Conservation (phyloP, 1,140 invertebrate species). For the Myzus persicae region DNA sequence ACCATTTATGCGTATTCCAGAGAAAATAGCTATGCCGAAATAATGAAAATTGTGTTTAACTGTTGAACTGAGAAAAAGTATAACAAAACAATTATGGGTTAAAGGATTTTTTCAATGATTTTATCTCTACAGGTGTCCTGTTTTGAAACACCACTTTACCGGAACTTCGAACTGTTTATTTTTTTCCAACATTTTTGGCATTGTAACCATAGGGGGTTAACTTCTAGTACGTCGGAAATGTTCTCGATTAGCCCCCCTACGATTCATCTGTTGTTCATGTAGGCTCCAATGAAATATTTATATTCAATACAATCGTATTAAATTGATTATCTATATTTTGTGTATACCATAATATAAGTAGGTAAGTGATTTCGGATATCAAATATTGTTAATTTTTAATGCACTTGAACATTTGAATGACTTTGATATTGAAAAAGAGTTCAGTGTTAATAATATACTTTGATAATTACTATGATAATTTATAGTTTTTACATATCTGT, state of each 20-base stretch:
- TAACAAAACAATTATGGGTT: not conserved
- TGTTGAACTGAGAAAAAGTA: not conserved
- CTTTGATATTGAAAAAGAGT: not conserved
- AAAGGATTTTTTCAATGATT: slow-evolving; percentile 29
- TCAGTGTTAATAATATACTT: not conserved
- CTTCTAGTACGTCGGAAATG: not conserved
- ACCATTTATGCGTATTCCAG: not conserved
- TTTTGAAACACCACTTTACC: not conserved
- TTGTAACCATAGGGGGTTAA: slow-evolving; percentile 32
- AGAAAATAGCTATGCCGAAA: not conserved
- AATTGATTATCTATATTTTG: not conserved
- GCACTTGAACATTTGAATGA: not conserved
- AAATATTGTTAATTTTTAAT: not conserved
- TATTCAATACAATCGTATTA: slow-evolving; percentile 11
- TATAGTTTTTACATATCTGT: not conserved
- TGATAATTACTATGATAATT: not conserved
- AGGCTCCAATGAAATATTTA: not conserved
- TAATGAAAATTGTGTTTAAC: not conserved
- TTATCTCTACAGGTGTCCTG: slow-evolving; percentile 36
- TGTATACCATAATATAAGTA: not conserved
- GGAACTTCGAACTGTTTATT: not conserved
- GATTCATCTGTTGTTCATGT: not conserved
- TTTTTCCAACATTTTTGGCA: slow-evolving; percentile 44
- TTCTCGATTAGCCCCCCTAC: slow-evolving; percentile 24
- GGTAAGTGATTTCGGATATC: not conserved